Evolutionary conservation across 2,113 vertebrate species (phyloP), one percentile per base, ranked within the genome.

Genomic region (Chroicocephalus ridibundus): DNA sequence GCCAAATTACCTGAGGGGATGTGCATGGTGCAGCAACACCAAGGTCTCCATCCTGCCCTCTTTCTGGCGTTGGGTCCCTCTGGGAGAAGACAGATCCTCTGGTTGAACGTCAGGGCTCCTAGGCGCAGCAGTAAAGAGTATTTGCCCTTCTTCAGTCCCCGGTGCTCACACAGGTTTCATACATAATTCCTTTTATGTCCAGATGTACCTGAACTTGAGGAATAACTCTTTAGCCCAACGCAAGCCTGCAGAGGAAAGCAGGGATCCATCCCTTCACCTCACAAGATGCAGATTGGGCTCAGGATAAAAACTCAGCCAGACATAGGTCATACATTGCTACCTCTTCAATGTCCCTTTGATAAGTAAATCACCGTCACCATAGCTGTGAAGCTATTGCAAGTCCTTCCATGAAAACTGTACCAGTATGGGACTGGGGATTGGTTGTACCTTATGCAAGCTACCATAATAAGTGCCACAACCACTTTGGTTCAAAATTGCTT

Each of bases 1-100:
- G 19, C 2, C 16, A 64, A 51, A 60, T 60, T 60, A 29, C 31
- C 22, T 46, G 22, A 87, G 51, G 8, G 18, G 22, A 21, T 0
- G 0, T 16, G 13, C 7, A 16, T 13, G 6, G 12, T 38, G 18
- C 13, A 77, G 10, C 13, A 72, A 52, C 5, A 0, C 3, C 5
- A 24, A 47, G 7, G 17, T 47, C 26, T 88, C 38, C 26, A 22
- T 42, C 42, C 16, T 82, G 27, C 5, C 4, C 9, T 82, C 11
- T 17, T 52, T 61, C 42, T 51, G 42, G 9, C 10, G 71, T 61
- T 72, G 13, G 3, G 24, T 36, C 21, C 5, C 5, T 52, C 44
- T 88, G 68, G 31, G 13, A 80, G 11, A 52, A 57, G 17, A 21
- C 22, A 82, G 6, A 2, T 75, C 25, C 16, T 40, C 22, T 40